Conservation (phyloP, 2,113 vertebrate genomes). For the Psittacula cyanocephala region DNA sequence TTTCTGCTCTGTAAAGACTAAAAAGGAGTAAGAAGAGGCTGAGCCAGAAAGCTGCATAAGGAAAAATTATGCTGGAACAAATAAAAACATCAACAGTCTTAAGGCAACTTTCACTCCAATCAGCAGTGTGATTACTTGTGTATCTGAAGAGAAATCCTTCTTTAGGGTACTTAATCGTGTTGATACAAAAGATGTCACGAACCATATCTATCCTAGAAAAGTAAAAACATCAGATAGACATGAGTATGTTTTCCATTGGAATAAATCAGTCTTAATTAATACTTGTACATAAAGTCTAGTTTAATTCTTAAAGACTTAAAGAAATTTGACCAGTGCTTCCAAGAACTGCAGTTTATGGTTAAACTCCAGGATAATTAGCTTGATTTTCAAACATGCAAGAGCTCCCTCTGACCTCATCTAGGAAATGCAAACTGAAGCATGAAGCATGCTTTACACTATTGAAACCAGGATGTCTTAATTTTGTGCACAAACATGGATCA, state of each 20-base stretch:
- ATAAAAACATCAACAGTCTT: conserved; percentile 19
- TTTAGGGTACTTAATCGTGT: background rate
- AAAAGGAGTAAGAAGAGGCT: background rate
- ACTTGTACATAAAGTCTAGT: background rate
- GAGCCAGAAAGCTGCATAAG: background rate
- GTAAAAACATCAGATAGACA: background rate
- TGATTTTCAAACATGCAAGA: background rate
- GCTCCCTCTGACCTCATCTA: background rate
- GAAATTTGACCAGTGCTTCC: background rate
- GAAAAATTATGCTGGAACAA: background rate
- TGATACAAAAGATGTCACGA: conserved; percentile 45
- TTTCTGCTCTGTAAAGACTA: background rate
- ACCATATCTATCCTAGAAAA: conserved; percentile 75
- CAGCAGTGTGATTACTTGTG: background rate
- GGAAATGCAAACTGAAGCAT: background rate
- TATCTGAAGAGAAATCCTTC: background rate
- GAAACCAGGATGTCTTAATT: background rate
- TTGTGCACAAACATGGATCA: background rate
- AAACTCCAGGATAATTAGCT: background rate
- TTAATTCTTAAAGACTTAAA: background rate
- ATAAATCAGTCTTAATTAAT: background rate
- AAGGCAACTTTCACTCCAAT: conserved; percentile 24
- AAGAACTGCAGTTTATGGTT: background rate
- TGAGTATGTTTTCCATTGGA: background rate
- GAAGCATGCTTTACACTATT: background rate